A percentile compares a stretch with the other conserved stretches of the same genome.
phyloP scores from a whole-genome alignment of 1,140 invertebrate species.

The Saxidomus purpurata region DNA sequence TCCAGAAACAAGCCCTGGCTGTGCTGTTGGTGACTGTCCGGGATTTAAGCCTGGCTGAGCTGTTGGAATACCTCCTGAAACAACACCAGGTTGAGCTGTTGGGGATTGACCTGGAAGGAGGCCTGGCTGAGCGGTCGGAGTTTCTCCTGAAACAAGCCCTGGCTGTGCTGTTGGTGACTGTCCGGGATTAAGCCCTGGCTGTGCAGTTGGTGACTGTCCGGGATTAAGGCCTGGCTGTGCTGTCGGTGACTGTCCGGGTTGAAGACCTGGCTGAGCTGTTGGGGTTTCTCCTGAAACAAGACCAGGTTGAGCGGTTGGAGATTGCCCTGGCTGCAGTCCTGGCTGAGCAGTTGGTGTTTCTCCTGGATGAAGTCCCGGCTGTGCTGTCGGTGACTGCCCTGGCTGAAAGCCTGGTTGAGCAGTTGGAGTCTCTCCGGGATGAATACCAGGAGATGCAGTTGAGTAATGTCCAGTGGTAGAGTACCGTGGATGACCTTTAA shows the following conservation, averaged over 20 bases:
- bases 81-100: conserved; percentile 39
- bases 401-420: neutral
- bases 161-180: neutral
- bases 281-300: neutral
- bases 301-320: conserved; percentile 46
- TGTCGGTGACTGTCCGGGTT: conserved; percentile 6
- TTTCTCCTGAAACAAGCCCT: neutral
- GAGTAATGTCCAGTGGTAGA: neutral
- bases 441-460: conserved; percentile 21
- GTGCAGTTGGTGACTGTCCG: neutral
- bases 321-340: neutral
- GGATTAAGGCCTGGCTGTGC: neutral
- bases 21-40: conserved; percentile 58
- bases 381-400: neutral
- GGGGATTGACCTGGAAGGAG: neutral
- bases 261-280: conserved; percentile 13
- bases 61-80: conserved; percentile 20
- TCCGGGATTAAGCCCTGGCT: conserved; percentile 13
- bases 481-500: conserved; percentile 44
- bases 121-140: conserved; percentile 44
- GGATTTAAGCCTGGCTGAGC: conserved; percentile 32
- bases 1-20: conserved; percentile 15
- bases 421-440: neutral
- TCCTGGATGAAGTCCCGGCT: neutral
- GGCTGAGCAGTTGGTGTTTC: conserved; percentile 34